A percentile compares a stretch with the other conserved stretches of the same genome.
Evolutionary conservation across 2,797 vertebrate species (phyloP).

Genomic region (Typhlichthys eigenmanni): DNA sequence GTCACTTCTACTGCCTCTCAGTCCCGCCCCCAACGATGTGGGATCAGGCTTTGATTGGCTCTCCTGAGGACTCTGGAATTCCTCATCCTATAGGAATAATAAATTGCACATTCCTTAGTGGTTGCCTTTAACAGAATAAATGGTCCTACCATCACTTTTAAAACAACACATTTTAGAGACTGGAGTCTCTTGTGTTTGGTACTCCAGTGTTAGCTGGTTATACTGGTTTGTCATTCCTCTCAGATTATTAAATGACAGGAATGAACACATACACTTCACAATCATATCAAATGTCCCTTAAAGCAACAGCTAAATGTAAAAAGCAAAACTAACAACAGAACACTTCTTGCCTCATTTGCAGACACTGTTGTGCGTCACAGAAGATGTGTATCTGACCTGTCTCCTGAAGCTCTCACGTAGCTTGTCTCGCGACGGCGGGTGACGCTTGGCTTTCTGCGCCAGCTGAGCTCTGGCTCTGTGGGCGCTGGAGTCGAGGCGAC

Average conservation of each 20-base stretch:
- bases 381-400: constrained; percentile 56
- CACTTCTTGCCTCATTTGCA: no score
- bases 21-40: constrained; percentile 34
- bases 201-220: no score
- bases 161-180: no score
- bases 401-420: constrained; percentile 81
- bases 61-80: constrained; percentile 64
- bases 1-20: constrained; percentile 51
- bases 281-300: no score
- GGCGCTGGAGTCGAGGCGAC: constrained; percentile 86
- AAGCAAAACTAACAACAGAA: no score
- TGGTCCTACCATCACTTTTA: not conserved
- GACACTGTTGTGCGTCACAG: no score
- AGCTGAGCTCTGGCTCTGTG: constrained; percentile 89
- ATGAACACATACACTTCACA: no score
- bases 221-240: no score
- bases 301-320: no score
- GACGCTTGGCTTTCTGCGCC: constrained; percentile 87
- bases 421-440: constrained; percentile 88
- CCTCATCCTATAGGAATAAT: constrained; percentile 42
- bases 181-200: no score
- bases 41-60: constrained; percentile 46
- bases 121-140: not conserved
- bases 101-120: not conserved
- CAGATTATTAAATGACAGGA: no score